A percentile compares a stretch with the other conserved stretches of the same genome.
phyloP scores from a whole-genome alignment of 2,888 invertebrate species.

The Pantelozetes paolii region DNA sequence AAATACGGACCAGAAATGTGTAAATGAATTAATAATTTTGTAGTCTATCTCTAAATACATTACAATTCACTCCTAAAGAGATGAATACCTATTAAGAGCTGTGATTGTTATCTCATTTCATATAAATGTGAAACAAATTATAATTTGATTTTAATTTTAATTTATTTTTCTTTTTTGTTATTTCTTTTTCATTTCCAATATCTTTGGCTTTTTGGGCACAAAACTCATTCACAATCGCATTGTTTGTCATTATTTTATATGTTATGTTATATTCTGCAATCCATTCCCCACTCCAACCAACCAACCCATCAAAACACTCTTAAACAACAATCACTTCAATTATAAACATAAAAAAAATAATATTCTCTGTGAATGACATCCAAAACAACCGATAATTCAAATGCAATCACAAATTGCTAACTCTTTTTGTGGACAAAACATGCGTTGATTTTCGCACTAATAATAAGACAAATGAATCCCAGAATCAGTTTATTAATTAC shows the following conservation, averaged over 20 bases:
- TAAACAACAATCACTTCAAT: background rate
- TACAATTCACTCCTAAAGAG: background rate
- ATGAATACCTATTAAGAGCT: background rate
- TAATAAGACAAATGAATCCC: background rate
- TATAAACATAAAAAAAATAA: background rate
- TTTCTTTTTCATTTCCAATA: background rate
- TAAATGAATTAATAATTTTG: no score
- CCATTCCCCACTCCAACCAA: background rate
- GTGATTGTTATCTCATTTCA: background rate
- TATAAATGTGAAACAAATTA: no score
- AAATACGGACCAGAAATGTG: no score
- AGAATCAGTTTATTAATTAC: slow-evolving; percentile 49
- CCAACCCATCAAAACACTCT: background rate
- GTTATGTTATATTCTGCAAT: background rate
- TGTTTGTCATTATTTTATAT: background rate
- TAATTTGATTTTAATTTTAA: background rate
- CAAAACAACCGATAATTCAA: background rate
- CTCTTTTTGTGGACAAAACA: background rate
- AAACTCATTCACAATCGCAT: background rate
- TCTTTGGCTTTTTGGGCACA: background rate
- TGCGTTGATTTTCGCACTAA: background rate
- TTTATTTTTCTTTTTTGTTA: background rate
- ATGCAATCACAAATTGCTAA: background rate
- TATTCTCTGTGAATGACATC: background rate
- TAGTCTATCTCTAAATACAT: no score